These are phyloP conservation scores for Calypte anna DNA, from an alignment of 2,113 vertebrate species.

Conservation along the genomic window DNA sequence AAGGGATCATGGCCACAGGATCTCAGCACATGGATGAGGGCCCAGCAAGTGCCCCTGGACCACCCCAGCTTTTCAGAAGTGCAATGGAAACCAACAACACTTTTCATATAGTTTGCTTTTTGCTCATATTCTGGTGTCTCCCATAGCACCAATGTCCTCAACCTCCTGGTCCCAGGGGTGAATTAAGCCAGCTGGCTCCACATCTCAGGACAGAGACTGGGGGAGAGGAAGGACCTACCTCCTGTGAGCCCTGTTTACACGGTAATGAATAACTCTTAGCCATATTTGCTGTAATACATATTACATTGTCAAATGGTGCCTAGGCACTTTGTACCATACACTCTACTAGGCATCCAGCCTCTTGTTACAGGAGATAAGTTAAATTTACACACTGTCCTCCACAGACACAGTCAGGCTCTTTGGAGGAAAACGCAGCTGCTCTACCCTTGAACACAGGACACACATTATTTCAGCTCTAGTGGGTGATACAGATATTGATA, in stretches of 20 bases:
- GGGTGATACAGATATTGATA: too few species aligned
- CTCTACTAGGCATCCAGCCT: slow-evolving; percentile 5
- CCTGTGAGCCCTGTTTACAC: not conserved
- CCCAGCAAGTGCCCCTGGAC: not conserved
- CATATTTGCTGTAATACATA: not conserved
- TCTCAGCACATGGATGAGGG: not conserved
- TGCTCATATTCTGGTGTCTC: not conserved
- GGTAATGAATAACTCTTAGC: not conserved
- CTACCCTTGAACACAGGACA: not conserved
- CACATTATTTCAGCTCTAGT: not conserved
- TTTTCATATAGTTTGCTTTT: not conserved
- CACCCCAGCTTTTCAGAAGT: rapidly evolving
- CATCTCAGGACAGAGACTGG: not conserved
- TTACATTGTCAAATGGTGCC: not conserved
- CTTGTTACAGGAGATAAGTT: not conserved
- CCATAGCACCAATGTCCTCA: not conserved
- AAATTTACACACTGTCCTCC: not conserved
- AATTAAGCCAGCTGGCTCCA: not conserved
- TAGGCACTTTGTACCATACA: not conserved
- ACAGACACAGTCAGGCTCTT: not conserved
- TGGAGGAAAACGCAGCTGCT: not conserved
- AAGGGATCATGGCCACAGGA: not conserved
- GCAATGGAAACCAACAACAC: not conserved
- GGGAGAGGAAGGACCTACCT: not conserved
- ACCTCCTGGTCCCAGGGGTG: not conserved